Evolutionary conservation across 2,113 vertebrate genomes (phyloP), one percentile per base, ranked within the genome.

Genomic region (Neolamprologus ventralis): DNA sequence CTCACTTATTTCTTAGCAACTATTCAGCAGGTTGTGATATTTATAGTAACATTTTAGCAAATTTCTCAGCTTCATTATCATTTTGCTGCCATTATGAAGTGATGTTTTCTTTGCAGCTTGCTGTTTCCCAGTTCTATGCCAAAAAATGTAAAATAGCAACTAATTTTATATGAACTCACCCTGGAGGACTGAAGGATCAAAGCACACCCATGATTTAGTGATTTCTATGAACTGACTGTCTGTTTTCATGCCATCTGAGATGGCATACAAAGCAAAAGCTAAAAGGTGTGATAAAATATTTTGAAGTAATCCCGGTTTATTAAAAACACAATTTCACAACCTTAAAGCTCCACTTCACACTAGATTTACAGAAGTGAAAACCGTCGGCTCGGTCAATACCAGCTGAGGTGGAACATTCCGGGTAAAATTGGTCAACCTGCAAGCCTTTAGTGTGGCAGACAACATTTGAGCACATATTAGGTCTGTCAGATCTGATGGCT

Each of bases 401-500:
- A 42, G 55, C 86, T 78, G 82, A 87, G 84, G 91, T 91, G 90
- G 90, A 93, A 88, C 88, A 91, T 93, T 91, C 84, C 47, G 16
- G 80, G 60, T 81, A 90, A 94, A 93, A 90, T 58, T 90, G 92
- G 94, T 95, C 94, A 94, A 94, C 87, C 89, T 89, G 90, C 88
- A 86, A 87, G 89, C 87, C 91, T 93, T 95, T 91, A 94, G 92
- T 91, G 93, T 71, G 82, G 80, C 86, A 84, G 90, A 85, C 92
- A 91, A 94, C 93, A 94, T 93, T 95, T 92, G 90, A 95, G 92
- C 93, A 94, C 94, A 94, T 93, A 94, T 96, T 94, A 94, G 88
- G 94, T 90, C 94, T 96, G 94, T 96, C 95, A 95, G 94, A 96
- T 96, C 96, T 96, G 95, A 95, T 96, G 95, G 95, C 94, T 65